Base-by-base conservation (phyloP, 2,797 vertebrate genomes). In the Anguilla anguilla region DNA sequence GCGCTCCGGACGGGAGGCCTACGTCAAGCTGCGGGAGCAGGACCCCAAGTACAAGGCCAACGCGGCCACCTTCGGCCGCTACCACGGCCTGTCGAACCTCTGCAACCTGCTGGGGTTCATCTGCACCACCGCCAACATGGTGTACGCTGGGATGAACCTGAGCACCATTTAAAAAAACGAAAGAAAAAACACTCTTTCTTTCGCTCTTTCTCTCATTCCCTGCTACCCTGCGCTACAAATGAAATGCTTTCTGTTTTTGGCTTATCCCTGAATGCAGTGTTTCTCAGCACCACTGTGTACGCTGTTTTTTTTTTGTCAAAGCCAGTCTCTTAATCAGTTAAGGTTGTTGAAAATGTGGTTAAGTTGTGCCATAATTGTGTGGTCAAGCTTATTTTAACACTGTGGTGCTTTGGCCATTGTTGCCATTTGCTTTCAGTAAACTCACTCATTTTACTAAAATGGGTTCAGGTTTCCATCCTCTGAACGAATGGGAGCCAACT, bases 41-140 rank as follows among this genome's bases (percentile, higher is more conserved):
- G 97, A 98, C 91, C 96, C 97, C 85, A 98, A 98, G 91, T 98
- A 98, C 92, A 93, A 64, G 85, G 92, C 89, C 19, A 92, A 91
- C 85, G 96, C 92, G 74, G 91, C 88, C 49, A 91, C 59, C 5
- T 98, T 98, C 89, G 93, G 95, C 61, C 94, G 90, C 25, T 97
- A 96, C 93, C 97, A 98, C 0, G 96, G 96, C 13, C 64, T 98
- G 79, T 97, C 97, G 39, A 95, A 86, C 49, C 92, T 98, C 64
- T 96, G 96, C 91, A 98, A 98, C 90, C 92, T 98, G 86, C 90
- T 94, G 0, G 96, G 96, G 0, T 92, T 98, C 72, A 9, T 97
- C 88, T 97, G 96, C 92, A 97, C 94, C 5, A 97, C 96, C 0
- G 53, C 94, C 0, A 97, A 97, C 89, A 89, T 98, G 22, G 91